Evolutionary conservation across 2,797 vertebrate species (phyloP), one percentile per base, ranked within the genome.

Genomic region (Adrianichthys oophorus): DNA sequence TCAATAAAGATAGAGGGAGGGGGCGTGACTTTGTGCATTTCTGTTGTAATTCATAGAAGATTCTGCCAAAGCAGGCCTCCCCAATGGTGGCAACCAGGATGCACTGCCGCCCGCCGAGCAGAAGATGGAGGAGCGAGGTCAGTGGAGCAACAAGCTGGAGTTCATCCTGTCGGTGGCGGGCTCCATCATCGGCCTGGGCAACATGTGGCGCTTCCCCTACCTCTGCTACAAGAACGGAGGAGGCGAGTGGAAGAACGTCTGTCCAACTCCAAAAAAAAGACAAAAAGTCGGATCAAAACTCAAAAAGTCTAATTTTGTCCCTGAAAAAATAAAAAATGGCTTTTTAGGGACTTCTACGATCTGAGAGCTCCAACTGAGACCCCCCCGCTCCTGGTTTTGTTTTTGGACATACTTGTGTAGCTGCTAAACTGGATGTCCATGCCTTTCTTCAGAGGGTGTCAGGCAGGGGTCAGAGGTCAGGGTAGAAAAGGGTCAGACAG

Each of bases 211-310:
- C 61, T 98, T 98, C 84, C 96, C 95, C 5, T 98, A 98, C 78
- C 93, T 98, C 59, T 98, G 96, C 90, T 98, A 97, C 90, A 98
- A 96, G 87, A 98, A 98, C 0, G 96, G 96, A 15, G 95, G 96
- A 91, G 95, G 96, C 97, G 78, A 93, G 94, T 62, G 48, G 26
- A 43, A 21, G 26, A 37, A 0, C 0, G 1, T 47, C 19, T 47
- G 18, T 21, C 18, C 19, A 15, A 13, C 19, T 5, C 13, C 4
- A 21, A 37, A 37, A 37, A 12, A 12, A 12, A 37, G 32, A 1
- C 32, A 37, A 12, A 37, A 37, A 37, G 32, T 37, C 4, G 10
- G 32, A 37, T 37, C 32, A 13, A 26, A 26, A 26, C 26, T 26
- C 26, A 26, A 37, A 37, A 37, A 37, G 32, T 37, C 32, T 10